Conservation (phyloP, 2,888 invertebrate genomes). For the Melipona bicolor region DNA sequence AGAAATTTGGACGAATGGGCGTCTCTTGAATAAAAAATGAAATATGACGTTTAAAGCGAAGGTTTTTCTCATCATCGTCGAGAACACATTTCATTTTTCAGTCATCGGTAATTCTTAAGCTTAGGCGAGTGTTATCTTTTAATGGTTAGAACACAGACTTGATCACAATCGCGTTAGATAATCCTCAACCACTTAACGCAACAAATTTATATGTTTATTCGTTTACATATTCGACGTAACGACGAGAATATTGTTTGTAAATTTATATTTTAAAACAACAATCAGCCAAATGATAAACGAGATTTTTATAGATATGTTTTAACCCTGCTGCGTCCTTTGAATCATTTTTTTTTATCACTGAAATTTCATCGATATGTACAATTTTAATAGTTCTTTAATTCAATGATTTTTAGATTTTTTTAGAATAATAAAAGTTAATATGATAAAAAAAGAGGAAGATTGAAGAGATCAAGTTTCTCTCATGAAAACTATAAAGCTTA, state of each 20-base stretch:
- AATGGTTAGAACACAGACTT: constrained; percentile 9
- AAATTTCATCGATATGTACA: background rate
- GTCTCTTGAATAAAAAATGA: constrained; percentile 36
- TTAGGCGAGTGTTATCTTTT: background rate
- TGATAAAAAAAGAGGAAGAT: no score
- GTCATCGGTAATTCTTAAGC: background rate
- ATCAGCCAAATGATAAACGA: background rate
- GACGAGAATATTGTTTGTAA: background rate
- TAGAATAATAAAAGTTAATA: background rate
- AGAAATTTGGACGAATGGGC: background rate
- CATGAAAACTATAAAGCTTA: no score
- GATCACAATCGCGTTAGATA: constrained; percentile 6
- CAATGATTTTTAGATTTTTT: background rate
- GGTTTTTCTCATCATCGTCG: background rate
- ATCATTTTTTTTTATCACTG: background rate
- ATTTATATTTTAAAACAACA: background rate
- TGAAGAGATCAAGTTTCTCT: no score
- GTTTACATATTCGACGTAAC: background rate
- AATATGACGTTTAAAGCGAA: background rate
- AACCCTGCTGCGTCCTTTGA: background rate
- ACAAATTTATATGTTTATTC: background rate
- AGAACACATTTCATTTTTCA: constrained; percentile 14
- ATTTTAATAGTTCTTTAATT: background rate
- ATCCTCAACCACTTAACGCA: background rate
- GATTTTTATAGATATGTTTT: background rate